Conservation (phyloP, 2,797 vertebrate genomes). For the Coilia nasus region DNA sequence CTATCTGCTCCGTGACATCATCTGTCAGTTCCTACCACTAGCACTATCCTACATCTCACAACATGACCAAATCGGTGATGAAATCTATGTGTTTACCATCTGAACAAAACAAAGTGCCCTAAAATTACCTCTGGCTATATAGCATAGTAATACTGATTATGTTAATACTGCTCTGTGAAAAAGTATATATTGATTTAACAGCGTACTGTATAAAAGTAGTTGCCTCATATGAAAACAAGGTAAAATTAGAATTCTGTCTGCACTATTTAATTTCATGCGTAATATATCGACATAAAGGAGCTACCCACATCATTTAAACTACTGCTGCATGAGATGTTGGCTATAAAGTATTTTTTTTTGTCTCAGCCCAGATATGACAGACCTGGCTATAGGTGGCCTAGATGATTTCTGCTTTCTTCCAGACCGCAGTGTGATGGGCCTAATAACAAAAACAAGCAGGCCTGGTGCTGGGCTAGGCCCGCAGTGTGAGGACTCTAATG, state of each 20-base stretch:
- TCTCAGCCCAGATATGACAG: slow-evolving; percentile 5
- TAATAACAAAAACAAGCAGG: slow-evolving; percentile 84
- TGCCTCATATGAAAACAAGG: not conserved
- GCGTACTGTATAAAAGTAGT: not conserved
- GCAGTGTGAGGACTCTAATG: slow-evolving; percentile 82
- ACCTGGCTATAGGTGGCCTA: slow-evolving; percentile 53
- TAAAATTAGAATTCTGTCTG: not conserved
- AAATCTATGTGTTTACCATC: not conserved
- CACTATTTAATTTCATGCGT: not conserved
- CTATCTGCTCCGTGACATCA: slow-evolving; percentile 68
- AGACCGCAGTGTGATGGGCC: slow-evolving; percentile 73
- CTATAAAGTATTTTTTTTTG: not conserved
- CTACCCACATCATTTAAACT: not conserved
- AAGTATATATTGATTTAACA: not conserved
- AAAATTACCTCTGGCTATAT: not conserved
- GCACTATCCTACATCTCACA: not conserved
- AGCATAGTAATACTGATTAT: not conserved
- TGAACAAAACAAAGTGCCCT: not conserved
- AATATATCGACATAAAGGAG: not conserved
- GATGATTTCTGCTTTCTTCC: slow-evolving; percentile 68
- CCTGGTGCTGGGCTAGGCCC: slow-evolving; percentile 75
- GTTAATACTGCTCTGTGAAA: not conserved
- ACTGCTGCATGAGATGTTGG: not conserved
- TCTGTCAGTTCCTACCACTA: not conserved
- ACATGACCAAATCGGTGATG: not conserved